Conservation (phyloP, 2,888 invertebrate genomes). For the Callinectes sapidus region DNA sequence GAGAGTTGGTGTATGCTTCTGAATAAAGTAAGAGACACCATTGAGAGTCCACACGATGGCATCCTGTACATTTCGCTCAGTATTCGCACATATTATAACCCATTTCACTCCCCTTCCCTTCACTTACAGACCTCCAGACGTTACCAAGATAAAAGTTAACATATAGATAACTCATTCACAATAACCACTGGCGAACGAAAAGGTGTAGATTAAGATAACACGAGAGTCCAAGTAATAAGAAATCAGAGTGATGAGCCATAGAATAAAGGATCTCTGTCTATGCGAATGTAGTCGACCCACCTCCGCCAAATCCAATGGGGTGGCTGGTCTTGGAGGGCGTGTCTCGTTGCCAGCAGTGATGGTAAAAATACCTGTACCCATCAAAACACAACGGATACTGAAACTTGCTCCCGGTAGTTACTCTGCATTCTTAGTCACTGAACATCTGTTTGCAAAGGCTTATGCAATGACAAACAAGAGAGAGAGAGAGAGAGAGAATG, state of each 20-base stretch:
- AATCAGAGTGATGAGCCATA: not conserved
- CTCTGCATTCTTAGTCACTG: no score
- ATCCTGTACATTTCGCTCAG: not conserved
- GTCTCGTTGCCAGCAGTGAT: not conserved
- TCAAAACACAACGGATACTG: no score
- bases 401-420: no score
- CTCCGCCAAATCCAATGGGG: not conserved
- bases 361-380: not conserved
- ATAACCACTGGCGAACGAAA: not conserved
- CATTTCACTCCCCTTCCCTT: not conserved
- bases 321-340: not conserved
- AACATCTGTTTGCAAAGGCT: no score
- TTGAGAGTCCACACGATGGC: no score
- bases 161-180: no score
- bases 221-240: not conserved
- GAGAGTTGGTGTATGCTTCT: no score
- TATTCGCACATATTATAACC: not conserved
- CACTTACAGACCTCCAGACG: not conserved
- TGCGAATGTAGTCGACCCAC: not conserved
- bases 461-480: no score
- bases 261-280: not conserved
- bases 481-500: no score
- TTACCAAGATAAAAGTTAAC: no score
- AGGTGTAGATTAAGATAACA: not conserved
- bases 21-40: no score